These are phyloP conservation scores for Idaea straminata DNA, from an alignment of 2,888 invertebrate genomes.

Conservation along the genomic window DNA sequence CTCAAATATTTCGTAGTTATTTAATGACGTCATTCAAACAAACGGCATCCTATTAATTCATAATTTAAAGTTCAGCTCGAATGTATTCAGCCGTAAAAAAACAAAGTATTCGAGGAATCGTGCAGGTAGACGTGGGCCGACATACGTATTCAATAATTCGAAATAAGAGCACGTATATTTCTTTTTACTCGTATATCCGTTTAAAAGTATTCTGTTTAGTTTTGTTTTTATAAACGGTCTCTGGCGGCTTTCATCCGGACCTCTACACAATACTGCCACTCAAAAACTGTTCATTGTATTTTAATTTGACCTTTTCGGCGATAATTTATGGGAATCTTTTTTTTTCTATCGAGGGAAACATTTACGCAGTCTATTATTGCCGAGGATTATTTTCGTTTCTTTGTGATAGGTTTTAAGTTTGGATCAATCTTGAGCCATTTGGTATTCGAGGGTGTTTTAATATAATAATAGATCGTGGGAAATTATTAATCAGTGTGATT, in stretches of 20 bases:
- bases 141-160: constrained; percentile 77
- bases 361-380: constrained; percentile 75
- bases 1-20: constrained; percentile 32
- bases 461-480: constrained; percentile 37
- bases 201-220: constrained; percentile 78
- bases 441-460: constrained; percentile 34
- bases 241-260: constrained; percentile 73
- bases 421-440: constrained; percentile 42
- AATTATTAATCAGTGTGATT: constrained; percentile 22
- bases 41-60: constrained; percentile 19
- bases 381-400: constrained; percentile 65
- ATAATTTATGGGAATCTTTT: constrained; percentile 78
- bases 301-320: constrained; percentile 80
- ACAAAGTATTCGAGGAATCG: constrained; percentile 44
- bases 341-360: constrained; percentile 61
- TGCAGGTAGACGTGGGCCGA: constrained; percentile 77
- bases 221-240: constrained; percentile 74
- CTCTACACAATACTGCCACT: constrained; percentile 78
- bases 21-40: constrained; percentile 26
- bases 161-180: constrained; percentile 78
- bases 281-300: constrained; percentile 80
- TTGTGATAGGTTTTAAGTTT: constrained; percentile 60
- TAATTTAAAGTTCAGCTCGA: constrained; percentile 39
- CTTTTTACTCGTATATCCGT: constrained; percentile 79
- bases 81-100: constrained; percentile 67